phyloP scores from a whole-genome alignment of 2,797 vertebrate species.

The Sarcophilus harrisii region DNA sequence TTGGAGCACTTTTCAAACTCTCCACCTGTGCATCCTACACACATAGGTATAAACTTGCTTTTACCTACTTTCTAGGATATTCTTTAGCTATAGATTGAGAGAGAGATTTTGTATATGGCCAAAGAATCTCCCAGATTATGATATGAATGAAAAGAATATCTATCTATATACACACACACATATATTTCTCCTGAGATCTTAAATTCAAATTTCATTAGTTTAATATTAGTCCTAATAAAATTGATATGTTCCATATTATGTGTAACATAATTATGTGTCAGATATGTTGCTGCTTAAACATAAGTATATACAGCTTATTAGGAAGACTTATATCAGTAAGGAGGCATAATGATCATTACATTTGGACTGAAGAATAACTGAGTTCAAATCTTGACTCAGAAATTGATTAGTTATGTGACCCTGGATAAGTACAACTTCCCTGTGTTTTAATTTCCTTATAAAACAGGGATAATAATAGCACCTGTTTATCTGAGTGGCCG shows the following conservation, averaged over 20 bases:
- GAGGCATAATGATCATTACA: background rate
- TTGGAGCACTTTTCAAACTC: background rate
- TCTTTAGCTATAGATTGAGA: background rate
- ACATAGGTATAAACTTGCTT: background rate
- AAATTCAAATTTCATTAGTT: background rate
- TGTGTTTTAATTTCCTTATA: background rate
- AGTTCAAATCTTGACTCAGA: background rate
- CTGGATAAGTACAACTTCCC: background rate
- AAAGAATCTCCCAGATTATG: background rate
- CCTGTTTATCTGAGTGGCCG: background rate
- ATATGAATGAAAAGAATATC: background rate
- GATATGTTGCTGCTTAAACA: background rate
- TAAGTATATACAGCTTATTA: background rate
- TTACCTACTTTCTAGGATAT: background rate
- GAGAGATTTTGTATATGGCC: background rate
- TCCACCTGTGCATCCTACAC: background rate
- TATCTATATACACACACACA: background rate
- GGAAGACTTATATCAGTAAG: background rate
- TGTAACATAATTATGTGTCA: background rate
- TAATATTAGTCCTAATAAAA: background rate
- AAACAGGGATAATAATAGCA: background rate
- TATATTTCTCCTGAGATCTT: background rate
- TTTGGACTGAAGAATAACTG: background rate
- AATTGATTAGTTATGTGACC: background rate
- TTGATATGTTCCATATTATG: background rate